These are phyloP conservation scores for Pseudochirops corinnae DNA, from an alignment of 2,797 vertebrate species.

Conservation along the genomic window DNA sequence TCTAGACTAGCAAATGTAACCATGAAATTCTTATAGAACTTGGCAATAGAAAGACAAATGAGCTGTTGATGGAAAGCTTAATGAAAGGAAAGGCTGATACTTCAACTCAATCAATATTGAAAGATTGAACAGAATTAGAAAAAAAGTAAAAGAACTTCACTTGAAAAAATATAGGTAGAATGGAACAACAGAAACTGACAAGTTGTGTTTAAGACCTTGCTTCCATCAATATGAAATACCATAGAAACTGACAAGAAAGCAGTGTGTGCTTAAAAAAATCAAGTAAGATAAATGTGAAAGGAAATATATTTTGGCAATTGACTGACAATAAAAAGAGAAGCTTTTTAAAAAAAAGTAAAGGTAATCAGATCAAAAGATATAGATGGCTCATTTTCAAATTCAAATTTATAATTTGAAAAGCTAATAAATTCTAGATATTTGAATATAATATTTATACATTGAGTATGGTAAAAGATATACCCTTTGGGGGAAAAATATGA, in stretches of 20 bases:
- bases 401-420: slow-evolving; percentile 4
- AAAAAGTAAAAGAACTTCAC: slow-evolving; percentile 4
- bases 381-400: slow-evolving; percentile 11
- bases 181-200: slow-evolving; percentile 34
- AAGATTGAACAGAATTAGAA: neutral
- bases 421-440: neutral
- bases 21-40: neutral
- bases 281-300: slow-evolving; percentile 20
- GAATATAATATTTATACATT: neutral
- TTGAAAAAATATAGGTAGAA: slow-evolving; percentile 36
- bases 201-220: neutral
- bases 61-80: neutral
- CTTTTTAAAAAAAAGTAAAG: slow-evolving; percentile 5
- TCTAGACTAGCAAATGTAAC: neutral
- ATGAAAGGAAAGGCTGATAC: neutral
- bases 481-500: neutral
- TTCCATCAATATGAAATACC: neutral
- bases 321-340: neutral
- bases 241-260: slow-evolving; percentile 1
- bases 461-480: slow-evolving; percentile 40
- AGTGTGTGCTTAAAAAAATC: neutral
- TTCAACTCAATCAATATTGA: neutral
- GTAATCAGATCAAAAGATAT: slow-evolving; percentile 20
- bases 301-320: neutral
- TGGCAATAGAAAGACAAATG: slow-evolving; percentile 1